phyloP scores from a whole-genome alignment of 1,140 invertebrate species.

The Apis laboriosa region DNA sequence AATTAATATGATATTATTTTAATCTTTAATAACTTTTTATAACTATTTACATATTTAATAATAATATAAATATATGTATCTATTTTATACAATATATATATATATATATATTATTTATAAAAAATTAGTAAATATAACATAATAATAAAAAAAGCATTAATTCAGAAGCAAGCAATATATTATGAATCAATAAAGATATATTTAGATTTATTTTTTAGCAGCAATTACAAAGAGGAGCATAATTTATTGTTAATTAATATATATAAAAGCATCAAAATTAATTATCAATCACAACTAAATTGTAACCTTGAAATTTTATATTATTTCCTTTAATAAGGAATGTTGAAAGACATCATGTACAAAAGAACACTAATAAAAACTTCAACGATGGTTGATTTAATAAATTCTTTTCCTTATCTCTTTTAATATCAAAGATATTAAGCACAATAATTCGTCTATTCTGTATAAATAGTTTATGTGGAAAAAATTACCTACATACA shows the following conservation, averaged over 20 bases:
- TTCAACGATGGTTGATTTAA: background rate
- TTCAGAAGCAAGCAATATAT: background rate
- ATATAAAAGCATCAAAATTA: no score
- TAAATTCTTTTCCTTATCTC: background rate
- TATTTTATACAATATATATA: no score
- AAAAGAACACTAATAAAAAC: no score
- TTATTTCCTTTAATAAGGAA: background rate
- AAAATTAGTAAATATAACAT: background rate
- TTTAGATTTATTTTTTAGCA: background rate
- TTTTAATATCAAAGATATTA: background rate
- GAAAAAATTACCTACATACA: background rate
- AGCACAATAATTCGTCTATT: background rate
- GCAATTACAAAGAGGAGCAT: background rate
- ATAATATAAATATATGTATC: background rate
- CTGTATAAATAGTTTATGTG: background rate
- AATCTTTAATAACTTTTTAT: no score
- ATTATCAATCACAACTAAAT: no score
- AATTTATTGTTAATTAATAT: no score
- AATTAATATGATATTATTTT: no score
- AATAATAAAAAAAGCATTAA: background rate
- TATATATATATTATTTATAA: background rate
- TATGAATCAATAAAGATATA: background rate
- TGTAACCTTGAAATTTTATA: background rate
- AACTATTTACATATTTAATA: no score
- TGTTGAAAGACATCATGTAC: background rate